Evolutionary conservation across 1,140 invertebrate species (phyloP).

Genomic region (Dendroctonus valens): DNA sequence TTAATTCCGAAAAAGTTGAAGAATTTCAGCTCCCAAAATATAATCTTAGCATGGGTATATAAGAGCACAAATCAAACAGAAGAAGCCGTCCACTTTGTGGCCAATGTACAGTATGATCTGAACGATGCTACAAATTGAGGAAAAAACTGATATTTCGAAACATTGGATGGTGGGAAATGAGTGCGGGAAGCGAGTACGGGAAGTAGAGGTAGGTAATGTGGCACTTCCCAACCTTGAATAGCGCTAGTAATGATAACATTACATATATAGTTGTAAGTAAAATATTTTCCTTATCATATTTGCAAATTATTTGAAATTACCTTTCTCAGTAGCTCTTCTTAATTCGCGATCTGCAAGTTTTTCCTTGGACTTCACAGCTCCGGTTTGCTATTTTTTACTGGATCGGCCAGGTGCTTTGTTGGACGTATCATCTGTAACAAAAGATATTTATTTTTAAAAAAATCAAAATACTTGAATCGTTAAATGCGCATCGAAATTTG

Average conservation of each 20-base stretch:
- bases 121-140: too few relatives aligned
- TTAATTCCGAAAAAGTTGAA: not conserved
- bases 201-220: too few relatives aligned
- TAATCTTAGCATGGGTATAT: not conserved
- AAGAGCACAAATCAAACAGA: not conserved
- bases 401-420: constrained; percentile 23
- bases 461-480: too few relatives aligned
- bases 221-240: too few relatives aligned
- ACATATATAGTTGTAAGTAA: too few relatives aligned
- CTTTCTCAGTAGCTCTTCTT: constrained; percentile 28
- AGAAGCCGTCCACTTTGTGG: not conserved
- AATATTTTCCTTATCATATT: too few relatives aligned
- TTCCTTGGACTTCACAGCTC: constrained; percentile 25
- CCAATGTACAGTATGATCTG: too few relatives aligned
- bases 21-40: not conserved
- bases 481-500: too few relatives aligned
- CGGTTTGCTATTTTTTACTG: constrained; percentile 27
- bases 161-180: too few relatives aligned
- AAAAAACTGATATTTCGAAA: too few relatives aligned
- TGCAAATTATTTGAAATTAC: constrained; percentile 1
- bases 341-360: constrained; percentile 23
- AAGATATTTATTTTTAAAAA: not conserved
- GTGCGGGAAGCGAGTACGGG: too few relatives aligned
- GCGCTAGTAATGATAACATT: too few relatives aligned
- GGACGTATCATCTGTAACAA: constrained; percentile 29